Base-by-base conservation (phyloP, 2,797 vertebrate genomes). In the Triplophysa bombifrons region DNA sequence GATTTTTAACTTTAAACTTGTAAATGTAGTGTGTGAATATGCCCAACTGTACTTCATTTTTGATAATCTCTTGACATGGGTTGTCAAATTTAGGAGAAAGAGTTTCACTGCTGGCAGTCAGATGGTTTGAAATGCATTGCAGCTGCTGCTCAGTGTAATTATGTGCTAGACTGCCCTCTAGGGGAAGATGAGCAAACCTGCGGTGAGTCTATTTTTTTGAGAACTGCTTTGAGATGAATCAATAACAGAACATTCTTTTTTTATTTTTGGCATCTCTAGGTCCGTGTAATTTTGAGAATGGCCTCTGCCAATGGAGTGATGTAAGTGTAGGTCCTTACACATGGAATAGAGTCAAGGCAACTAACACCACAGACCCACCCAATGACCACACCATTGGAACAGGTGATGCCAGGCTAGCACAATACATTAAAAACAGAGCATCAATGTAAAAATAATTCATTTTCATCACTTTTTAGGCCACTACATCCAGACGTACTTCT, bases 151-250 rank as follows among this genome's bases (percentile, higher is more conserved):
- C 81, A 80, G 48, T 94, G 93, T 80, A 67, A 94, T 86, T 94
- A 93, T 85, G 66, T 48, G 19, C 70, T 81, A 66, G 90, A 94
- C 88, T 94, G 93, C 80, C 90, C 91, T 0, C 76, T 86, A 17
- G 92, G 86, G 22, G 93, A 94, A 76, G 93, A 94, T 9, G 94
- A 94, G 83, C 87, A 89, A 0, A 86, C 69, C 76, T 94, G 93
- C 51, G 93, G 93, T 94, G 82, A 89, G 90, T 11, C 7, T 14
- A 17, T 58, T 51, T 38, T 16, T 74, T 38, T 19, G 4, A 20
- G 30, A 22, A 11, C 11, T 38, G 34, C 1, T 61, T 48, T 30
- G 1, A 6, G 8, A 51, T 51, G 2, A 67, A 53, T 19, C 0
- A 11, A 2, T 25, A 17, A 9, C 0, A 9, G 3, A 4, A n/a